Evolutionary conservation across 2,113 vertebrate genomes (phyloP).

Genomic region (Eubucco bourcierii): DNA sequence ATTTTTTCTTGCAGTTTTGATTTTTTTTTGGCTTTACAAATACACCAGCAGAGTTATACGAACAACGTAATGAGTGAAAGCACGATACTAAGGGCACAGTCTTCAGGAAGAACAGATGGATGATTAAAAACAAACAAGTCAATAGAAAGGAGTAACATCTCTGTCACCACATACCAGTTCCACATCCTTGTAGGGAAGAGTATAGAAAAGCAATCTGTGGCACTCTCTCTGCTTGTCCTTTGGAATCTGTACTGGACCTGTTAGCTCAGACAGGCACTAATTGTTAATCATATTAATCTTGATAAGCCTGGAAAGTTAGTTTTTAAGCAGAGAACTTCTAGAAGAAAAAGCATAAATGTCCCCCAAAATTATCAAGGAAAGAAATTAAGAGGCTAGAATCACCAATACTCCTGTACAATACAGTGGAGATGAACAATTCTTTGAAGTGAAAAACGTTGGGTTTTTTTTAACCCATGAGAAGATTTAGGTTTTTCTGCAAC

Average conservation of each 20-base stretch:
- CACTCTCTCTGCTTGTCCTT: not conserved
- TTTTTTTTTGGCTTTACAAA: not conserved
- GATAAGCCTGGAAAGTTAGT: not conserved
- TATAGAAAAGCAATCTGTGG: not conserved
- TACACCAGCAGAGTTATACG: not conserved
- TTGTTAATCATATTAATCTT: not conserved
- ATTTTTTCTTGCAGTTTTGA: not conserved
- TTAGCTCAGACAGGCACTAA: not conserved
- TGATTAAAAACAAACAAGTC: not conserved
- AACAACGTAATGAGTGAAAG: not conserved
- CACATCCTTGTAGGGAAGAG: not conserved
- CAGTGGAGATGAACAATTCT: not conserved
- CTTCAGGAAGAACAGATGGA: not conserved
- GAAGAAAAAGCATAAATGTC: not conserved
- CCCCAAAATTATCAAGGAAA: not conserved
- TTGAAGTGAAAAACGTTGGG: not conserved
- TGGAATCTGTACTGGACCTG: not conserved
- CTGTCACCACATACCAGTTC: rapidly evolving
- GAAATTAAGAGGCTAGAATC: not conserved
- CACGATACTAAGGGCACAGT: not conserved
- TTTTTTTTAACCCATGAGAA: not conserved
- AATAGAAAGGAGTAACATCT: not conserved
- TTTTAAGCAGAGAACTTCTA: not conserved
- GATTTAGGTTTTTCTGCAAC: not conserved
- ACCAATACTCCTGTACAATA: not conserved